Evolutionary conservation across 1,140 invertebrate genomes (phyloP).

Genomic region (Aradophagus sp.): DNA sequence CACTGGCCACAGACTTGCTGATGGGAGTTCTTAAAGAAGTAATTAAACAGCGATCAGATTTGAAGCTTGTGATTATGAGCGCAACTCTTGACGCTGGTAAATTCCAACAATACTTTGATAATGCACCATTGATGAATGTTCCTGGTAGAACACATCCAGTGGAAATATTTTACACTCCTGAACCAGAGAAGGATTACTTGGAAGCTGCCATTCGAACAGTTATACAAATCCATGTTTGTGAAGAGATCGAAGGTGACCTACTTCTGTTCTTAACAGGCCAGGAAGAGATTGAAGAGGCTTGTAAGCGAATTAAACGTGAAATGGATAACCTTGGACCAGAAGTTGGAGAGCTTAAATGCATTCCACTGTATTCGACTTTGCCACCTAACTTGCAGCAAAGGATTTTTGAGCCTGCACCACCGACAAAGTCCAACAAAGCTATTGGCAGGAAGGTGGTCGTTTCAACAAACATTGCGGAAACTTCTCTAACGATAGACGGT

Average conservation of each 20-base stretch:
- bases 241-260: slow-evolving; percentile 95
- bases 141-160: slow-evolving; percentile 97
- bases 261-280: slow-evolving; percentile 96
- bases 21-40: slow-evolving; percentile 99
- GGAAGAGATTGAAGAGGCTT: slow-evolving; percentile 99
- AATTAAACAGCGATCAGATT: slow-evolving; percentile 91
- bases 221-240: slow-evolving; percentile 99
- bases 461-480: slow-evolving; percentile 99
- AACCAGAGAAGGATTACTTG: slow-evolving; percentile 98
- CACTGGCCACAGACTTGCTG: slow-evolving; percentile 97
- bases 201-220: slow-evolving; percentile 99
- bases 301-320: slow-evolving; percentile 97
- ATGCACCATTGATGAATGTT: slow-evolving; percentile 98
- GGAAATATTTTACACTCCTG: slow-evolving; percentile 99
- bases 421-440: slow-evolving; percentile 93
- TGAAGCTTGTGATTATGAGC: slow-evolving; percentile 99
- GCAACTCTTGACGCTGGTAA: slow-evolving; percentile 99
- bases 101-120: slow-evolving; percentile 99
- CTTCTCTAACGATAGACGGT: slow-evolving; percentile 98
- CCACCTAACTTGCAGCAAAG: slow-evolving; percentile 98
- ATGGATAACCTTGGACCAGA: slow-evolving; percentile 97
- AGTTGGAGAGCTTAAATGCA: slow-evolving; percentile 97
- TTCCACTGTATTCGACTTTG: slow-evolving; percentile 98
- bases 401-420: slow-evolving; percentile 97
- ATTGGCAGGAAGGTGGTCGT: slow-evolving; percentile 98